Evolutionary conservation across 2,113 vertebrate genomes (phyloP).

Genomic region (Tragelaphus imberbis): DNA sequence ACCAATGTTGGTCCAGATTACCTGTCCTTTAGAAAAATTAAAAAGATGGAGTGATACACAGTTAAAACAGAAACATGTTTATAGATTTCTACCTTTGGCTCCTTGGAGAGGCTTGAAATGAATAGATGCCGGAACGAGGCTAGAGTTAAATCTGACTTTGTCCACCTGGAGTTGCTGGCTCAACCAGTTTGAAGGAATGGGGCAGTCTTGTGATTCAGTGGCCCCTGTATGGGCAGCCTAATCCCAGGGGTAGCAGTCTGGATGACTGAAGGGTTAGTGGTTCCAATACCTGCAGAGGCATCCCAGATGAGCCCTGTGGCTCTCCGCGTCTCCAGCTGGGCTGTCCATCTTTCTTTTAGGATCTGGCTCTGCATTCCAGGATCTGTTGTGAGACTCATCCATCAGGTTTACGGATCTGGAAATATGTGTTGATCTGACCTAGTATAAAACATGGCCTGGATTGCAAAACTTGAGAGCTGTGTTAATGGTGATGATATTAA

Average conservation of each 20-base stretch:
- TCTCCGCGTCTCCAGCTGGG: neutral
- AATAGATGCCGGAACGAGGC: neutral
- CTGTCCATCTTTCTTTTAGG: neutral
- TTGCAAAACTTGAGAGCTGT: neutral
- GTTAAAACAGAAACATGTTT: neutral
- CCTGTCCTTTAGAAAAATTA: neutral
- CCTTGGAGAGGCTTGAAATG: neutral
- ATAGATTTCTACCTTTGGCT: neutral
- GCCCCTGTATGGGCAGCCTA: neutral
- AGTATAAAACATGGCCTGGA: neutral
- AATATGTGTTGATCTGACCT: neutral
- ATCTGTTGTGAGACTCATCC: fast-evolving
- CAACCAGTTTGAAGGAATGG: neutral
- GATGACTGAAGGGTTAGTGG: fast-evolving
- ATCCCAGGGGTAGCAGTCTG: neutral
- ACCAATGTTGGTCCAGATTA: neutral
- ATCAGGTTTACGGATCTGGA: neutral
- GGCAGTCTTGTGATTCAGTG: neutral
- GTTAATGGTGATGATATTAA: neutral
- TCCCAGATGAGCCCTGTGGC: fast-evolving
- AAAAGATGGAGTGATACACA: neutral
- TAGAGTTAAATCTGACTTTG: neutral
- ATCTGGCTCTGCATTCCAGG: too few species aligned
- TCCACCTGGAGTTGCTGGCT: neutral
- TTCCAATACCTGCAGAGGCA: neutral